Evolutionary conservation across 2,888 invertebrate genomes (phyloP).

Genomic region (Griposia aprilina): DNA sequence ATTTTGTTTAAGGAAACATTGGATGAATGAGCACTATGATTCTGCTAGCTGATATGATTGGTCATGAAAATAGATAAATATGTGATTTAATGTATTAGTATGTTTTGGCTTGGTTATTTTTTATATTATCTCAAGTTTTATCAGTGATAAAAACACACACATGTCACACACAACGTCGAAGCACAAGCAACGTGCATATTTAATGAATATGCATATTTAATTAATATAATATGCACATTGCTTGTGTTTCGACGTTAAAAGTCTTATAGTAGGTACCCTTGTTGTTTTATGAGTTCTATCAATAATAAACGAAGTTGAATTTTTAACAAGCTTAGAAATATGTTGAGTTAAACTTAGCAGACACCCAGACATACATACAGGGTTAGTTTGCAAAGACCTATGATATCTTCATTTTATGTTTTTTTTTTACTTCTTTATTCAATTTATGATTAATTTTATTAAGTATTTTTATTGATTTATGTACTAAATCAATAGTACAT

Average conservation of each 20-base stretch:
- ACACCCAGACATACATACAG: slow-evolving; percentile 11
- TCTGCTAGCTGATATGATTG: slow-evolving; percentile 21
- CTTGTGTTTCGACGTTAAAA: background rate
- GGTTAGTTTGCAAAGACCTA: too few relatives aligned
- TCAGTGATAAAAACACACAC: background rate
- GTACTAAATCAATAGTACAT: too few relatives aligned
- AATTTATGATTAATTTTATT: too few relatives aligned
- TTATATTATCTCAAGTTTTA: slow-evolving; percentile 2
- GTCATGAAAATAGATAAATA: slow-evolving; percentile 30
- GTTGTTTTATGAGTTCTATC: background rate
- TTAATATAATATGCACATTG: background rate
- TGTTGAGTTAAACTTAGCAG: slow-evolving; percentile 15
- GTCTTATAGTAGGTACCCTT: background rate
- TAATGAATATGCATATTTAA: too few relatives aligned
- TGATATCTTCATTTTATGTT: too few relatives aligned
- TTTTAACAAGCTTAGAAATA: slow-evolving; percentile 44
- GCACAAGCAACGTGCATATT: background rate
- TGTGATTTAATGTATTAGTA: background rate
- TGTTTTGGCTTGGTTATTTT: background rate
- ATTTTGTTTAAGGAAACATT: slow-evolving; percentile 50
- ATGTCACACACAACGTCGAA: too few relatives aligned
- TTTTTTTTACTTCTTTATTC: too few relatives aligned
- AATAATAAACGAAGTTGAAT: slow-evolving; percentile 17
- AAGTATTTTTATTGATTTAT: too few relatives aligned
- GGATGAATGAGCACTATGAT: slow-evolving; percentile 37